phyloP scores from a whole-genome alignment of 2,888 invertebrate genomes.

The Phortica magna region DNA sequence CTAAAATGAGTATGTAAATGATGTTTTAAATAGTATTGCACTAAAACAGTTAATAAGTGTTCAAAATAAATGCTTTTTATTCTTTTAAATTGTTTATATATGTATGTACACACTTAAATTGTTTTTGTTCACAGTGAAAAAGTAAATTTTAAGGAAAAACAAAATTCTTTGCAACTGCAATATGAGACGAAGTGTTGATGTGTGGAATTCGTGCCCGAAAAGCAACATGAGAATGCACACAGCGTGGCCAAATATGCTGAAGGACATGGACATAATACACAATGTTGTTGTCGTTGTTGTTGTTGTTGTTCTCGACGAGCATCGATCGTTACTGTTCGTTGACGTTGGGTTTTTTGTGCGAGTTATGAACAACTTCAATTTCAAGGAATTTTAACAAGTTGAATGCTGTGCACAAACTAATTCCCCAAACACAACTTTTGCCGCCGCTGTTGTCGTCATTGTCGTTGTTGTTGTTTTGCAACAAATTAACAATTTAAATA shows the following conservation, averaged over 20 bases:
- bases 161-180: background rate
- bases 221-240: background rate
- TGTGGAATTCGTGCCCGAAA: background rate
- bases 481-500: conserved; percentile 66
- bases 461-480: too few species aligned
- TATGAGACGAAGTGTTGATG: background rate
- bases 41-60: too few species aligned
- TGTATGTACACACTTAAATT: too few species aligned
- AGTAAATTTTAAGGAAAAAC: background rate
- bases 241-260: background rate
- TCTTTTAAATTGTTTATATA: too few species aligned
- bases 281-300: conserved; percentile 29
- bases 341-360: conserved; percentile 11
- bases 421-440: conserved; percentile 62
- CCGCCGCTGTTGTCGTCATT: background rate
- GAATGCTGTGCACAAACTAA: conserved; percentile 53
- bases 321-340: conserved; percentile 37
- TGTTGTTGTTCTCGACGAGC: conserved; percentile 12
- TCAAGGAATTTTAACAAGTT: conserved; percentile 68
- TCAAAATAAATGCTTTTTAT: too few species aligned
- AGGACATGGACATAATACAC: conserved; percentile 37
- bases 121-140: too few species aligned
- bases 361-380: conserved; percentile 43
- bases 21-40: too few species aligned
- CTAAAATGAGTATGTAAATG: too few species aligned